A percentile compares a stretch with the other conserved stretches of the same genome.
Conservation (phyloP, 1,140 invertebrate genomes). For the Brachionus koreanus region DNA sequence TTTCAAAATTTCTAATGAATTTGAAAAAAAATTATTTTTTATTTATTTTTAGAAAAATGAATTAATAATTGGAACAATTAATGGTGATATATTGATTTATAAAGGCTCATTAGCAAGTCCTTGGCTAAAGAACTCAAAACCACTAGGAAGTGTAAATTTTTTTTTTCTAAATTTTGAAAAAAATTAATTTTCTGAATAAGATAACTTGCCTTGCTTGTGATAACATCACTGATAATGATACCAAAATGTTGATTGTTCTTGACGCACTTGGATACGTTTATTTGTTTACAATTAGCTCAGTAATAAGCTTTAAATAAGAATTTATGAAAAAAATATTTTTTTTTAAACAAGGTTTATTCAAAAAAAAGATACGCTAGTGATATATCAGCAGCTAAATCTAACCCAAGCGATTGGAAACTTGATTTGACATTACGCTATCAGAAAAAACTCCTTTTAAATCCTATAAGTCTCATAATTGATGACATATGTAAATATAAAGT, state of each 20-base stretch:
- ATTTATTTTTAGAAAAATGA: slow-evolving; percentile 45
- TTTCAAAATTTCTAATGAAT: no score
- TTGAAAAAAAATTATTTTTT: no score
- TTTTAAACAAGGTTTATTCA: background rate
- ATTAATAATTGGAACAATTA: slow-evolving; percentile 32
- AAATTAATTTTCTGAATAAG: background rate
- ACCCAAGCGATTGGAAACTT: slow-evolving; percentile 24
- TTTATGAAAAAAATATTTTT: background rate
- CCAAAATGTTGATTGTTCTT: slow-evolving; percentile 17
- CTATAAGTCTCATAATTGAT: background rate
- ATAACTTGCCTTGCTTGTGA: slow-evolving; percentile 40
- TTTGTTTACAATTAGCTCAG: slow-evolving; percentile 8
- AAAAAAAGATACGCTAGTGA: background rate
- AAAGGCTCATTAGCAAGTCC: slow-evolving; percentile 6
- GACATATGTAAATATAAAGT: background rate
- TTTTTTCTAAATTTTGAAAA: background rate
- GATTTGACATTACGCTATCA: background rate
- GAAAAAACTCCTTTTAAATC: slow-evolving; percentile 8
- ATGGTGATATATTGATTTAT: slow-evolving; percentile 33
- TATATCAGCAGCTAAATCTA: background rate
- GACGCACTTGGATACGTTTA: slow-evolving; percentile 30
- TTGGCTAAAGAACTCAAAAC: slow-evolving; percentile 5
- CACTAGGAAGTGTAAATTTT: slow-evolving; percentile 1
- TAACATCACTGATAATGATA: slow-evolving; percentile 8
- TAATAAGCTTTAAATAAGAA: background rate